A percentile compares a stretch with the other conserved stretches of the same genome.
These are phyloP conservation scores for Jordanella pulchra DNA, from an alignment of 2,797 vertebrate species.

Conservation along the genomic window DNA sequence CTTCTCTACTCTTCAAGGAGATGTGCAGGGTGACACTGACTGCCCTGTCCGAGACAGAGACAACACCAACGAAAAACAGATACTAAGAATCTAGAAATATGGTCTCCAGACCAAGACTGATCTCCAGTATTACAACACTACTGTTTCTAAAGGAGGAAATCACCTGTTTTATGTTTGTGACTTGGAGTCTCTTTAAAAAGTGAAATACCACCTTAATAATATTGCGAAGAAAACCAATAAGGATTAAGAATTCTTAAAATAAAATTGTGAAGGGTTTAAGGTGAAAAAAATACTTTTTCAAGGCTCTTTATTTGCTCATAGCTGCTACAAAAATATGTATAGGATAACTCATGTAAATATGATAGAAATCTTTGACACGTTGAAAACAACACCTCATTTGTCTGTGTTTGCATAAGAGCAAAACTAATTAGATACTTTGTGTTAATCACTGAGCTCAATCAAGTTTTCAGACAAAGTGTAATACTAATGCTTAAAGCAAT, in stretches of 20 bases:
- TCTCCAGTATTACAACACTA: no score
- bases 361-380: neutral
- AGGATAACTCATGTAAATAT: neutral
- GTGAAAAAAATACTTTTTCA: neutral
- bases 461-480: neutral
- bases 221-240: no score
- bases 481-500: neutral
- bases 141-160: no score
- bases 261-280: neutral
- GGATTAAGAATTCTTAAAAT: neutral
- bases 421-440: neutral
- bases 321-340: neutral
- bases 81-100: no score
- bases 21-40: no score
- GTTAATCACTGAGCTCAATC: neutral
- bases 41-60: no score
- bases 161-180: no score
- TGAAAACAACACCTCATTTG: neutral
- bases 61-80: no score
- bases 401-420: neutral
- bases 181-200: no score
- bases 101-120: no score
- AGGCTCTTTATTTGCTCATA: neutral
- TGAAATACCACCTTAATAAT: no score
- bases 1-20: no score